phyloP scores from a whole-genome alignment of 2,113 vertebrate genomes.

The Trogon melanurus region DNA sequence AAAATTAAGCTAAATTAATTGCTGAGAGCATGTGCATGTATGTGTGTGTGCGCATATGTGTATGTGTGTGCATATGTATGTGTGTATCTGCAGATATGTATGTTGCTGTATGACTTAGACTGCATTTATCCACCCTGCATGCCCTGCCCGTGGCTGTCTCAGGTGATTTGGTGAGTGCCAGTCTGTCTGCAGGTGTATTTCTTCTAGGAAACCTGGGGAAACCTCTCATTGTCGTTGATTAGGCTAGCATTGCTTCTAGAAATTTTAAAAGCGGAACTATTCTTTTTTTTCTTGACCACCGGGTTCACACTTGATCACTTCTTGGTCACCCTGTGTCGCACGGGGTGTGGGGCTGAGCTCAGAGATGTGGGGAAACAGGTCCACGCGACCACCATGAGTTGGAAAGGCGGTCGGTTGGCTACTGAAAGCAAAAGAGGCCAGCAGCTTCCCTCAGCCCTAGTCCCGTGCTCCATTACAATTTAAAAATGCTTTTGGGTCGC shows the following conservation, averaged over 20 bases:
- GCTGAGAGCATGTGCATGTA: background rate
- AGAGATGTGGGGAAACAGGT: background rate
- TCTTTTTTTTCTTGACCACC: background rate
- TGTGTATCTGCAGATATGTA: background rate
- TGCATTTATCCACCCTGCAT: background rate
- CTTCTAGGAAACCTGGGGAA: background rate
- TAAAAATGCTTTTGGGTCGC: conserved; percentile 52
- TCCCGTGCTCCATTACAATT: background rate
- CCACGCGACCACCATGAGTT: fast-evolving
- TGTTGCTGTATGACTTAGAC: background rate
- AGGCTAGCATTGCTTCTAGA: background rate
- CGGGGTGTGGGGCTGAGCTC: no score
- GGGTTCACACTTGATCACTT: background rate
- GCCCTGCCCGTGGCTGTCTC: background rate
- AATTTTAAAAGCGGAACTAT: background rate
- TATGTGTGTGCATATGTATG: background rate
- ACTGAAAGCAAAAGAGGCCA: background rate
- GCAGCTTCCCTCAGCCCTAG: background rate
- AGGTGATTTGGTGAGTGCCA: background rate
- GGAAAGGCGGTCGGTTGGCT: background rate
- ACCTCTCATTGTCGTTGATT: background rate
- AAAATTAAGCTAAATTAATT: conserved; percentile 8
- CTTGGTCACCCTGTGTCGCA: no score
- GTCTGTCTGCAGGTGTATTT: background rate
- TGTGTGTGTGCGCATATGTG: fast-evolving